Conservation (phyloP, 30 jellyfish, hydroid and myxozoan species). For the Rhopilema esculentum region DNA sequence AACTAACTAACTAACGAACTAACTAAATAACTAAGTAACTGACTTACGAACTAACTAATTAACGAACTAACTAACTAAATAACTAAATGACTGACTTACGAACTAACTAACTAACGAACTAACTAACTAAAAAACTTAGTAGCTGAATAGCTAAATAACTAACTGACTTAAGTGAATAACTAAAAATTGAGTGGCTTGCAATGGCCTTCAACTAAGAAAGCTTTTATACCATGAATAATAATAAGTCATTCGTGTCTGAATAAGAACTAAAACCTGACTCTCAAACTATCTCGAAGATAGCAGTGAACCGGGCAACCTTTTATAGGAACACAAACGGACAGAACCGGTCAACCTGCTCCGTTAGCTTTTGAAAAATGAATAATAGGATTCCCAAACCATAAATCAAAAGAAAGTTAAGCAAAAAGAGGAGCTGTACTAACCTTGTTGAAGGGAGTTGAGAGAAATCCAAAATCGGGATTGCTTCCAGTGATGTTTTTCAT, state of each 20-base stretch:
- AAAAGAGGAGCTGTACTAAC: neutral
- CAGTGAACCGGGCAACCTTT: no score
- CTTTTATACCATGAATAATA: no score
- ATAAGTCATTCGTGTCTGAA: no score
- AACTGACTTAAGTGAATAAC: neutral
- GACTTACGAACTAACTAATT: neutral
- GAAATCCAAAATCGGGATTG: constrained; percentile 58
- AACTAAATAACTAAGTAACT: neutral
- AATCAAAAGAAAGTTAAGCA: neutral
- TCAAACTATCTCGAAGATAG: no score
- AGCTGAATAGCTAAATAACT: neutral
- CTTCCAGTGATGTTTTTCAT: constrained; percentile 67
- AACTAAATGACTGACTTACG: neutral
- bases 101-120: neutral
- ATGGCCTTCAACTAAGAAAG: no score
- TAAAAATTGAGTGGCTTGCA: neutral
- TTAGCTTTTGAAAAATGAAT: no score
- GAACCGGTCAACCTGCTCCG: no score
- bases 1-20: neutral
- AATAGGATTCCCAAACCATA: no score
- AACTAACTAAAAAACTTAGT: neutral
- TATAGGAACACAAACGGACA: no score
- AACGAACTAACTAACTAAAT: neutral
- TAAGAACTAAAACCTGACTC: no score
- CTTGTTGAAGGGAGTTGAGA: constrained; percentile 50